A percentile compares a stretch with the other conserved stretches of the same genome.
Conservation (phyloP, 2,113 vertebrate genomes). For the Grantiella picta region DNA sequence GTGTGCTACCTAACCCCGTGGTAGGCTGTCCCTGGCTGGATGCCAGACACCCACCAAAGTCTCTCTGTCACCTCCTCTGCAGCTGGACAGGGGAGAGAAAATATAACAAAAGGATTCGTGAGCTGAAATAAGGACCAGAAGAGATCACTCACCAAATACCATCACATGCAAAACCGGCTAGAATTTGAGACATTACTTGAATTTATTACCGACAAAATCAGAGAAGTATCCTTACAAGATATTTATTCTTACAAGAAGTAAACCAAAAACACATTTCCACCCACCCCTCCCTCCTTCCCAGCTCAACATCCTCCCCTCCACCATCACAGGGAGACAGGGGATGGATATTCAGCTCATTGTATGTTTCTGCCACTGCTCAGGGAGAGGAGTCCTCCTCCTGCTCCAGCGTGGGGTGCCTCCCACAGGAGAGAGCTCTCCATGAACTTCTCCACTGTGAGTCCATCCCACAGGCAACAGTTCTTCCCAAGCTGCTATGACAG, state of each 20-base stretch:
- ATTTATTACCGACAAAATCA: neutral
- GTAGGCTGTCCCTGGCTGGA: neutral
- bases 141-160: neutral
- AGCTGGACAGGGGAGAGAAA: neutral
- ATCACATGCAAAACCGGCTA: neutral
- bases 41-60: neutral
- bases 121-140: neutral
- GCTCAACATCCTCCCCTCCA: neutral
- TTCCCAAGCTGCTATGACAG: neutral
- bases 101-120: neutral
- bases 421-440: neutral
- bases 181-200: neutral
- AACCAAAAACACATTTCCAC: neutral
- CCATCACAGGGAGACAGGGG: rapidly evolving
- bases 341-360: neutral
- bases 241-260: neutral
- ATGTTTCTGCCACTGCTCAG: neutral
- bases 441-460: neutral
- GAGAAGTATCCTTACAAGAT: neutral
- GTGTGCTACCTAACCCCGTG: neutral
- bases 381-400: neutral
- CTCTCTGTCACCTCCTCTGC: neutral
- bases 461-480: neutral
- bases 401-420: neutral
- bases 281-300: neutral